Evolutionary conservation across 2,113 vertebrate genomes (phyloP).

Genomic region (Gambusia holbrooki): DNA sequence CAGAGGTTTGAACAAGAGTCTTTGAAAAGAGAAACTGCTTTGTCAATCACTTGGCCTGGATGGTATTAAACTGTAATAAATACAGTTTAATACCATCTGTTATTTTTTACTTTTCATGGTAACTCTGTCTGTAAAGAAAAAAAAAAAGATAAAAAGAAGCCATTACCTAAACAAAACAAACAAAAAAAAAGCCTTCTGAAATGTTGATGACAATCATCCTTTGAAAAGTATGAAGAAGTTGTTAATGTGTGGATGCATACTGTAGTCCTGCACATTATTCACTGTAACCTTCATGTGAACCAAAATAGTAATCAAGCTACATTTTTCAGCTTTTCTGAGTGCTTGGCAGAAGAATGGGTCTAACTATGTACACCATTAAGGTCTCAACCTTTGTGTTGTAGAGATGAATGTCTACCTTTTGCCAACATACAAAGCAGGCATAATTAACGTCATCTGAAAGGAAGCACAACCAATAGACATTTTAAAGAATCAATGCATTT

Average conservation of each 20-base stretch:
- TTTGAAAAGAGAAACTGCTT: too few relatives aligned
- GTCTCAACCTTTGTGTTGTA: not conserved
- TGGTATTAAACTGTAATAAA: too few relatives aligned
- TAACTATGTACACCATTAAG: not conserved
- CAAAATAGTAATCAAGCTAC: not conserved
- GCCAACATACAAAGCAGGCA: not conserved
- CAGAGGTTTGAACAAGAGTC: too few relatives aligned
- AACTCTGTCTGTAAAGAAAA: not conserved
- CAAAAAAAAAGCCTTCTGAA: not conserved
- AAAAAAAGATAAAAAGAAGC: not conserved
- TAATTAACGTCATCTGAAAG: conserved; percentile 38
- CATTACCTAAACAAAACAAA: not conserved
- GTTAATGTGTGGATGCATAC: not conserved
- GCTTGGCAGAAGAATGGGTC: not conserved
- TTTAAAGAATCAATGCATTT: conserved; percentile 59
- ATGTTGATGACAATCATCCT: not conserved
- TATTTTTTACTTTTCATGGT: too few relatives aligned
- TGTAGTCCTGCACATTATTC: not conserved
- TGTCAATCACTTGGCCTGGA: too few relatives aligned
- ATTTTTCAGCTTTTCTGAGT: not conserved
- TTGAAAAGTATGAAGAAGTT: not conserved
- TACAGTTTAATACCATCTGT: too few relatives aligned
- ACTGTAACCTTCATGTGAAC: not conserved
- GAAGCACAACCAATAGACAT: conserved; percentile 45
- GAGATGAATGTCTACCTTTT: conserved; percentile 18